Conservation (phyloP, 1,140 invertebrate species). For the Alviniconcha marisindica region DNA sequence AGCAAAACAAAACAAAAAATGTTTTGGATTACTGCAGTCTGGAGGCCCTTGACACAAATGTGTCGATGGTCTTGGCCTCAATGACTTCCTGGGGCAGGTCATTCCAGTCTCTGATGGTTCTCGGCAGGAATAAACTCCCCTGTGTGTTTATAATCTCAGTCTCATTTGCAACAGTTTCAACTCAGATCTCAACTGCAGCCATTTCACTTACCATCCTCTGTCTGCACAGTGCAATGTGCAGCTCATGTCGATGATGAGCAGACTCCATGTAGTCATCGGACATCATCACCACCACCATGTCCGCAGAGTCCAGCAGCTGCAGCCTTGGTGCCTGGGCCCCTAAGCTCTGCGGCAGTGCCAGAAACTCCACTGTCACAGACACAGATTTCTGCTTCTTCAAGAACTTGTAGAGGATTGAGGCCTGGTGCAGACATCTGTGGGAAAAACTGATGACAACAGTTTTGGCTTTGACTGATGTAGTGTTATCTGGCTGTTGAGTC, state of each 20-base stretch:
- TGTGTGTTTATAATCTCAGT: too few relatives aligned
- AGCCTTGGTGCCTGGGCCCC: constrained; percentile 35
- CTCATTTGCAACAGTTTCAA: too few relatives aligned
- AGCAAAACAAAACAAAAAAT: too few relatives aligned
- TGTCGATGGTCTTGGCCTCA: too few relatives aligned
- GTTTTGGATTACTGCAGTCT: too few relatives aligned
- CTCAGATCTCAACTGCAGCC: too few relatives aligned
- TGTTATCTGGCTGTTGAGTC: too few relatives aligned
- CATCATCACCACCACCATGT: constrained; percentile 55
- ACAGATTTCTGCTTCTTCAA: neutral
- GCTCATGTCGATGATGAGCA: constrained; percentile 49
- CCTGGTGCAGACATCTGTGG: constrained; percentile 45
- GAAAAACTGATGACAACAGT: constrained; percentile 51
- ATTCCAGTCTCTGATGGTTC: too few relatives aligned
- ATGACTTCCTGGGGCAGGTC: too few relatives aligned
- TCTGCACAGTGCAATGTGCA: constrained; percentile 54
- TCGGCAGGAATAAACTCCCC: too few relatives aligned
- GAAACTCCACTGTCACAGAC: constrained; percentile 21
- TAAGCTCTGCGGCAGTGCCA: neutral
- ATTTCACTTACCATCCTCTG: constrained; percentile 49
- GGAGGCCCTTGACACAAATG: too few relatives aligned
- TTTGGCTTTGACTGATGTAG: too few relatives aligned
- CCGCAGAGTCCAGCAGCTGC: constrained; percentile 49
- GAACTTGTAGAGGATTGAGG: constrained; percentile 38
- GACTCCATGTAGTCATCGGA: constrained; percentile 53